Conservation (phyloP, 1,140 invertebrate species). For the Hirudo medicinalis region DNA sequence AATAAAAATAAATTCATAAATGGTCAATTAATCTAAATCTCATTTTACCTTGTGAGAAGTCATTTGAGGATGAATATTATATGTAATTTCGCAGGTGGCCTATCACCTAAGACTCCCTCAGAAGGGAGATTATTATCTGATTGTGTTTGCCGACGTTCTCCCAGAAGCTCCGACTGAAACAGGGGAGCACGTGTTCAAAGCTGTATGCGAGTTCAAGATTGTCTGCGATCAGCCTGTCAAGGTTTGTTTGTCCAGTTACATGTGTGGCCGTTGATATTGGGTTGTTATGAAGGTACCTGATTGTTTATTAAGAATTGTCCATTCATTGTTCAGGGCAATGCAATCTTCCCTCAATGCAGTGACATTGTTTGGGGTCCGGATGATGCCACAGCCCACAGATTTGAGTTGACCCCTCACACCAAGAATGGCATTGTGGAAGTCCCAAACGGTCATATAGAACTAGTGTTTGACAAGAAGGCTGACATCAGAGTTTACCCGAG, state of each 20-base stretch:
- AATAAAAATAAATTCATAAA: too few species aligned
- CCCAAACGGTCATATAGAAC: conserved; percentile 23
- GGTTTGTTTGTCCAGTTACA: background rate
- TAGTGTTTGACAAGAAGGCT: conserved; percentile 23
- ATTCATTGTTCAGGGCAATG: background rate
- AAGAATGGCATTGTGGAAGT: conserved; percentile 27
- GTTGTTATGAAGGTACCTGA: too few species aligned
- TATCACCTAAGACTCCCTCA: conserved; percentile 36
- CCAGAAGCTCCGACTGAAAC: conserved; percentile 15
- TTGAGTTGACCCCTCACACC: conserved; percentile 33
- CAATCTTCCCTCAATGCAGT: conserved; percentile 32
- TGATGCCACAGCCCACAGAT: conserved; percentile 35
- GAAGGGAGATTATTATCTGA: conserved; percentile 38
- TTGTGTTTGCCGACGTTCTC: conserved; percentile 33
- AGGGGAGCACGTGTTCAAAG: conserved; percentile 25
- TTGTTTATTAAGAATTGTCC: too few species aligned
- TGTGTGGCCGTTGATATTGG: background rate
- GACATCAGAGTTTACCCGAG: conserved; percentile 20
- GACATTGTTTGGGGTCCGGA: conserved; percentile 40
- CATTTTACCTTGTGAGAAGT: too few species aligned
- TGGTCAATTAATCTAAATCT: too few species aligned
- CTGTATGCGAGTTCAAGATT: conserved; percentile 41
- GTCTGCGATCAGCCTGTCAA: conserved; percentile 31
- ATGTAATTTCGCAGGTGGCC: conserved; percentile 27
- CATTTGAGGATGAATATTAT: background rate